Evolutionary conservation across 2,888 invertebrate species (phyloP), one percentile per base, ranked within the genome.

Genomic region (Adineta ricciae): DNA sequence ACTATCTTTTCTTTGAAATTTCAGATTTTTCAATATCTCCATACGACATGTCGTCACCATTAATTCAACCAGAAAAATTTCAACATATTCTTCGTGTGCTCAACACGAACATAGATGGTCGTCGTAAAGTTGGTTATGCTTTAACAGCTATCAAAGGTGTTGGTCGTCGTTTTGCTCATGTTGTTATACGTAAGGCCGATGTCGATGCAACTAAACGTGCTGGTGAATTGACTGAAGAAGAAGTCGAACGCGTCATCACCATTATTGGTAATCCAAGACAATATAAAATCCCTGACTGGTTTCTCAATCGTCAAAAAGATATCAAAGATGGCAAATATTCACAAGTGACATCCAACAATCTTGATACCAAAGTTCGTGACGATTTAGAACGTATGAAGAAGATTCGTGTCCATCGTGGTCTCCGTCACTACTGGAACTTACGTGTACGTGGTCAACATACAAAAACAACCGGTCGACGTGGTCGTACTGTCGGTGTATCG

Each of bases 11-110:
- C 14, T 9, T 2, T 27, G 24, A 27, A 14, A 14, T 64, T 64
- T 16, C 19, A 64, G 64, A 64, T 64, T 27, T n/a, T 4, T n/a
- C 2, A 56, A 56, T 1, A 56, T 56, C 54, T 56, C 54, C 8
- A 46, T 24, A 21, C 21, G 27, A 72, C 21, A 78, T 83, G 49
- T 83, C 83, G 49, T 73, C 83, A 52, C 54, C 96, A 92, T 93
- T 99, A 91, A 96, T 99, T 88, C 94, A 98, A 89, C 98, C 99
- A 89, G 98, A 98, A 90, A 97, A 97, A 92, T 99, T 99, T 91
- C 98, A 99, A 92, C 99, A 99, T 93, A 99, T 99, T 93, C 94
- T 99, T 93, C 99, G 99, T 97, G 95, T 99, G 90, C 94, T 98
- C 94, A 95, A 95, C 93, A 99, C 99, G 92, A 99, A 99, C 91